A percentile compares a stretch with the other conserved stretches of the same genome.
Evolutionary conservation across 2,888 invertebrate genomes (phyloP).

Genomic region (Mesorhabditis spiculigera): DNA sequence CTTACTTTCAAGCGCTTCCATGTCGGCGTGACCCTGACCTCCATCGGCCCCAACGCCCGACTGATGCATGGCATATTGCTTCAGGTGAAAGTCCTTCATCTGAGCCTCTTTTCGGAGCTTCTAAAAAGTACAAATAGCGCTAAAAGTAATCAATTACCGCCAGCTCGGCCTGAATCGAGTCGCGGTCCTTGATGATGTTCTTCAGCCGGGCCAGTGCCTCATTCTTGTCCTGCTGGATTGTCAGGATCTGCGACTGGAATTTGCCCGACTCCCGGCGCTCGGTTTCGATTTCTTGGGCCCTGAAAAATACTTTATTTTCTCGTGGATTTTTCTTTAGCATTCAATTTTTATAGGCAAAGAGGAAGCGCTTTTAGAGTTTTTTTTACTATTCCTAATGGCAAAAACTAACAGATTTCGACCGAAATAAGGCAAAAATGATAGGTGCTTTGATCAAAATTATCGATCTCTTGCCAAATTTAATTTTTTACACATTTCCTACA

Average conservation of each 20-base stretch:
- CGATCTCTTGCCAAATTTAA: no score
- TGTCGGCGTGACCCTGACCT: constrained; percentile 3
- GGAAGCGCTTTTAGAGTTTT: no score
- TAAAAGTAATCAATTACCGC: constrained; percentile 5
- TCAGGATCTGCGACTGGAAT: constrained; percentile 41
- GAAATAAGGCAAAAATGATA: no score
- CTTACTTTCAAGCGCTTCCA: background rate
- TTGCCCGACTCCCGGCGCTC: constrained; percentile 33
- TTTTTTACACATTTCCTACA: no score
- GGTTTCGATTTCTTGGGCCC: constrained; percentile 28
- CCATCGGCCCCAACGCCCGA: constrained; percentile 1
- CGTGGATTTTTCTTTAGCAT: background rate
- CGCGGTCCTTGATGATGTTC: constrained; percentile 42
- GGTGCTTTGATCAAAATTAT: no score
- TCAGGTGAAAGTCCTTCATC: constrained; percentile 41
- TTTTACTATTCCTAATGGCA: no score
- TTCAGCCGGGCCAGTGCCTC: constrained; percentile 52
- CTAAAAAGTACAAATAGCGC: background rate
- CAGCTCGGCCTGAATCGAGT: constrained; percentile 28
- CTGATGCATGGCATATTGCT: constrained; percentile 27
- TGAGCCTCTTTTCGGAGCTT: constrained; percentile 30
- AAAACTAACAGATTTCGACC: no score
- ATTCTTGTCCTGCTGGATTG: constrained; percentile 50
- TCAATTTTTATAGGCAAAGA: background rate
- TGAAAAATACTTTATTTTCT: no score